A percentile compares a stretch with the other conserved stretches of the same genome.
Evolutionary conservation across 23 tunicate species (phyloP).

Genomic region (Phallusia fumigata): DNA sequence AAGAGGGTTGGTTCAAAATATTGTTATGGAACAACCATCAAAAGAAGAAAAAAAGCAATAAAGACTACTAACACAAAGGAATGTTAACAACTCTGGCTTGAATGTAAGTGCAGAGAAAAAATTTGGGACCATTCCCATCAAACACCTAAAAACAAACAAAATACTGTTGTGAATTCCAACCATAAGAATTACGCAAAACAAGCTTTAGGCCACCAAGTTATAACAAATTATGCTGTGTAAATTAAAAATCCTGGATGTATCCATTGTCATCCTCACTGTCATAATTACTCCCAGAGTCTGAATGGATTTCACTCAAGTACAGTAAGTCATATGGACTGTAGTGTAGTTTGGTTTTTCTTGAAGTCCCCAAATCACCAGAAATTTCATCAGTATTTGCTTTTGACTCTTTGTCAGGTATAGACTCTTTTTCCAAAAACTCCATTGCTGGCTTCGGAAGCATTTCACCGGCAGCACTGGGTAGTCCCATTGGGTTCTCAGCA

Average conservation of each 20-base stretch:
- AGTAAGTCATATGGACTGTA: conserved; percentile 13
- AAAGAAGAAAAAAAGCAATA: no score
- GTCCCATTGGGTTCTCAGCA: conserved; percentile 59
- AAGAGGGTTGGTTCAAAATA: no score
- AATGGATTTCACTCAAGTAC: conserved; percentile 17
- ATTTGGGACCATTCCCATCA: no score
- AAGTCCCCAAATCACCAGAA: neutral
- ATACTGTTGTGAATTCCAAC: no score
- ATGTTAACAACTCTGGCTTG: no score
- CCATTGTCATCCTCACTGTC: conserved; percentile 48
- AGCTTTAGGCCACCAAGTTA: no score
- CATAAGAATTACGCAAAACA: no score
- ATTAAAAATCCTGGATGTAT: conserved; percentile 76
- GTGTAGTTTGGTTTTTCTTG: neutral
- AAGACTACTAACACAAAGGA: no score
- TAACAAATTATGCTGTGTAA: no score
- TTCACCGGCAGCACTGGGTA: conserved; percentile 29
- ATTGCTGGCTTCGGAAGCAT: conserved; percentile 71
- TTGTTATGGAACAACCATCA: no score
- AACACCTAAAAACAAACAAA: no score
- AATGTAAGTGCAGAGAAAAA: no score
- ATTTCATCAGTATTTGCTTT: conserved; percentile 38
- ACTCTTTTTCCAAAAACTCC: conserved; percentile 56
- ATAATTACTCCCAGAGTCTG: conserved; percentile 40
- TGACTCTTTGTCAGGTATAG: neutral